Percentiles rank a stretch among this genome's conserved stretches.
Conservation (phyloP, 2,113 vertebrate genomes). For the Tretioscincus oriximinensis region DNA sequence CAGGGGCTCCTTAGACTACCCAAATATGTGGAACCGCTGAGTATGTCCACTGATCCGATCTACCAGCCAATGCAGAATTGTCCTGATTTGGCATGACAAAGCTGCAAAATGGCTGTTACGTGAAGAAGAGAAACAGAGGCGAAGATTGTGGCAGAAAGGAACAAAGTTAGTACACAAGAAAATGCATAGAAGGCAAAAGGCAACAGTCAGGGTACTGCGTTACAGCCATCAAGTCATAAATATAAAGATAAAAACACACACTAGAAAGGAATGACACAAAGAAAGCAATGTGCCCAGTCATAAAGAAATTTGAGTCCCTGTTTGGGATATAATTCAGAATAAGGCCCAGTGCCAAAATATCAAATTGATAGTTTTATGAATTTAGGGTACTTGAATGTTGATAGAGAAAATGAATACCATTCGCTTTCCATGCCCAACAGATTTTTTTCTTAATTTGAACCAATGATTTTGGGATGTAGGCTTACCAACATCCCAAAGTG, state of each 20-base stretch:
- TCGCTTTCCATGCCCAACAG: not conserved
- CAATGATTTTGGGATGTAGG: not conserved
- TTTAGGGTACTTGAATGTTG: slow-evolving; percentile 27
- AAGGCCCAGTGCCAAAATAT: no score
- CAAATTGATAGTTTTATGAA: not conserved
- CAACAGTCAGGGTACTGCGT: not conserved
- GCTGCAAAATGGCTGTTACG: not conserved
- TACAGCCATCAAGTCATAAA: not conserved
- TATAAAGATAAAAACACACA: not conserved
- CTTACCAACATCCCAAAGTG: no score
- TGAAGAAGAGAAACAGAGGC: not conserved
- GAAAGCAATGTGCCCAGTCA: not conserved
- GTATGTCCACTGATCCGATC: no score
- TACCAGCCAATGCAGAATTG: no score
- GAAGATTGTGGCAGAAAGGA: not conserved
- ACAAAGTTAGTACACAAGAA: slow-evolving; percentile 8
- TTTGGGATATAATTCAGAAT: no score
- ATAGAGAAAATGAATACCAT: slow-evolving; percentile 38
- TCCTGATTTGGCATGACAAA: no score
- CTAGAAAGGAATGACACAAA: not conserved
- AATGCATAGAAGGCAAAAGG: slow-evolving; percentile 19
- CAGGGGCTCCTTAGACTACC: no score
- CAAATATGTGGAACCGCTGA: no score
- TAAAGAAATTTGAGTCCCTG: not conserved
- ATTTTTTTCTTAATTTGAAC: slow-evolving; percentile 23